phyloP scores from a whole-genome alignment of 1,140 invertebrate genomes.

The Philotrypesis tridentata region DNA sequence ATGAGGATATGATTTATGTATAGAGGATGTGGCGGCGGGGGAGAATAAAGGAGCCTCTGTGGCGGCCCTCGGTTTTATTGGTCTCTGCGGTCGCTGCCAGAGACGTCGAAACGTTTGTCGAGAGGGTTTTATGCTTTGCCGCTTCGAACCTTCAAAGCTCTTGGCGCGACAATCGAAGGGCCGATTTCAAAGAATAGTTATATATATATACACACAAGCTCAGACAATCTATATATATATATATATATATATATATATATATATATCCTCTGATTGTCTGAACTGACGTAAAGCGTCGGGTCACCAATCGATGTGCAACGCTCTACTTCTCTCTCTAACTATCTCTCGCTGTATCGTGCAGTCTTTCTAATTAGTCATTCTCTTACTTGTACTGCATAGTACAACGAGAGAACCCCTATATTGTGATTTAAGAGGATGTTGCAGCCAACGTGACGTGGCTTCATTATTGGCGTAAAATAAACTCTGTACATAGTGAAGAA shows the following conservation, averaged over 20 bases:
- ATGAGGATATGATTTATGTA: constrained; percentile 16
- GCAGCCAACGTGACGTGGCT: too few species aligned
- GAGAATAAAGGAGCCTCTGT: neutral
- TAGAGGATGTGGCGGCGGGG: neutral
- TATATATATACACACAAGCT: neutral
- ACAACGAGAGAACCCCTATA: too few species aligned
- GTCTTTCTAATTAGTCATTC: too few species aligned
- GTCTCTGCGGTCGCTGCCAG: neutral
- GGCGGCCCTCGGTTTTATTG: neutral
- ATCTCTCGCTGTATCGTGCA: too few species aligned
- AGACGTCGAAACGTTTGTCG: neutral
- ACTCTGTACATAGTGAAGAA: too few species aligned
- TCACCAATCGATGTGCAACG: too few species aligned
- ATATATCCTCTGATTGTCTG: neutral
- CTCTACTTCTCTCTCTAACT: too few species aligned
- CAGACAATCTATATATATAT: too few species aligned
- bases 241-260: neutral
- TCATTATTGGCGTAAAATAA: too few species aligned
- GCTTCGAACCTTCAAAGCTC: neutral
- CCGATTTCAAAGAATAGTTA: neutral
- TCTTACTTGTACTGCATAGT: too few species aligned
- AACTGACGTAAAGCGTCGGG: too few species aligned
- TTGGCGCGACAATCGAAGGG: neutral
- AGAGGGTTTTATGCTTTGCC: neutral
- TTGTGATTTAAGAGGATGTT: too few species aligned